Evolutionary conservation across 2,888 invertebrate genomes (phyloP).

Genomic region (Andrena praecox): DNA sequence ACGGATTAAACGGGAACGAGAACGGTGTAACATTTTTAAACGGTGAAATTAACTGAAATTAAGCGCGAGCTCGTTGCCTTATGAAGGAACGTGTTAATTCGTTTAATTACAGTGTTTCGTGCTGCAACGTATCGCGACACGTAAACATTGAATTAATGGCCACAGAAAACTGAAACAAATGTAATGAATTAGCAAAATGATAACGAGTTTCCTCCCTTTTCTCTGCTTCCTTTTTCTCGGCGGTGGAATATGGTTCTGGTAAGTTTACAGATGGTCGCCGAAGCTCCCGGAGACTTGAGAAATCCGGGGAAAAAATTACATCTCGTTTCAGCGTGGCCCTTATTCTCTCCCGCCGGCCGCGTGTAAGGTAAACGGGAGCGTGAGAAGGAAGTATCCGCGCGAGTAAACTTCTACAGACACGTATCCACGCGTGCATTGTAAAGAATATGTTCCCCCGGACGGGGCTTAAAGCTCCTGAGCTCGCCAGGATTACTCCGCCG

Average conservation of each 20-base stretch:
- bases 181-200: neutral
- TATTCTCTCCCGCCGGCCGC: conserved; percentile 21
- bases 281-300: conserved; percentile 10
- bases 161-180: neutral
- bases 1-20: conserved; percentile 52
- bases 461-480: conserved; percentile 32
- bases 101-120: conserved; percentile 13
- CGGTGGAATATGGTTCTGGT: neutral
- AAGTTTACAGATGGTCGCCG: neutral
- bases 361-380: conserved; percentile 8
- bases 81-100: conserved; percentile 20
- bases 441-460: conserved; percentile 40
- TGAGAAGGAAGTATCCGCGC: conserved; percentile 14
- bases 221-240: neutral
- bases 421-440: conserved; percentile 32
- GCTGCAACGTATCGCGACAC: neutral
- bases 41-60: conserved; percentile 41
- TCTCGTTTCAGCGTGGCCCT: conserved; percentile 39
- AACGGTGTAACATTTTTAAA: conserved; percentile 55
- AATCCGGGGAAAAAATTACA: conserved; percentile 43
- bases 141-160: conserved; percentile 22
- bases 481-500: conserved; percentile 41
- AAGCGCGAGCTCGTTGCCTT: conserved; percentile 11
- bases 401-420: conserved; percentile 38
- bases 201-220: neutral